Percentiles rank a stretch among this genome's conserved stretches.
Evolutionary conservation across 2,113 vertebrate genomes (phyloP).

Genomic region (Hydrolagus affinis): DNA sequence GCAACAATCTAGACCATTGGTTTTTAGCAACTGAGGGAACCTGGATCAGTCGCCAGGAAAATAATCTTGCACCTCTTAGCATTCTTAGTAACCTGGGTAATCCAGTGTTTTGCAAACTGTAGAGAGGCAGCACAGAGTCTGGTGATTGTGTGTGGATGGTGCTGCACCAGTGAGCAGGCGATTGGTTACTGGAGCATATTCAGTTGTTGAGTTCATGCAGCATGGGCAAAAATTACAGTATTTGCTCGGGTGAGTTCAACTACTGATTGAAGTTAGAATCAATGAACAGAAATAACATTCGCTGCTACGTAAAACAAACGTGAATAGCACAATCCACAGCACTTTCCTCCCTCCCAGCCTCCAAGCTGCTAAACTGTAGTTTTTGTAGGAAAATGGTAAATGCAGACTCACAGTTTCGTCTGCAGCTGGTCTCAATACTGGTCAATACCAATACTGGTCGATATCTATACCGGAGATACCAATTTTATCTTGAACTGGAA

Average conservation of each 20-base stretch:
- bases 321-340: conserved; percentile 29
- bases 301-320: neutral
- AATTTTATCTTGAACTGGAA: neutral
- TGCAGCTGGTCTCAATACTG: no score
- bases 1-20: neutral
- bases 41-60: neutral
- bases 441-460: no score
- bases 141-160: neutral
- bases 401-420: no score
- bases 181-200: neutral
- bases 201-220: conserved; percentile 23
- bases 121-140: neutral
- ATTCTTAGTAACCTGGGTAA: neutral
- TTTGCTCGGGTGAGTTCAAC: neutral
- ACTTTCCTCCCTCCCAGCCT: neutral
- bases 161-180: neutral
- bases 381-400: no score
- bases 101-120: neutral
- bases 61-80: neutral
- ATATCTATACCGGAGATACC: no score
- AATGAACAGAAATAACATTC: neutral
- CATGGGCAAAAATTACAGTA: neutral
- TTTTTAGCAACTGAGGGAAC: neutral
- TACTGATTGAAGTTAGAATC: conserved; percentile 3
- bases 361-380: no score